These are phyloP conservation scores for Chironomus riparius DNA, from an alignment of 2,888 invertebrate species.

Conservation along the genomic window DNA sequence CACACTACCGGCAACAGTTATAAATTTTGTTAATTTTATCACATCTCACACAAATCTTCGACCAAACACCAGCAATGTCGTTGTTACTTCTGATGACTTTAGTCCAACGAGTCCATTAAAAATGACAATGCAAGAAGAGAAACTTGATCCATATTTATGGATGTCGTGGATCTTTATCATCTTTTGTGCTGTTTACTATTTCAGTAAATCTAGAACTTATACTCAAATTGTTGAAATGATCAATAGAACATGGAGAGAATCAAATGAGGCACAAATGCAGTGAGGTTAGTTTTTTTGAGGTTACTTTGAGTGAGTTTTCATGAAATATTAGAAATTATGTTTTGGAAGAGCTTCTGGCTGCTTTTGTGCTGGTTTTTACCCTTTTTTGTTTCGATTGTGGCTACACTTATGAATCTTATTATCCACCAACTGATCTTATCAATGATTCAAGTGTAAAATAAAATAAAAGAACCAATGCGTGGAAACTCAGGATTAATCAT, in stretches of 20 bases:
- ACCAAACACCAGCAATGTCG: slow-evolving; percentile 49
- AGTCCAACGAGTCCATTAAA: slow-evolving; percentile 70
- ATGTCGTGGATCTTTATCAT: slow-evolving; percentile 80
- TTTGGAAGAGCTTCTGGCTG: too few relatives aligned
- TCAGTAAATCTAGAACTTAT: slow-evolving; percentile 69
- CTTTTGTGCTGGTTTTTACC: too few relatives aligned
- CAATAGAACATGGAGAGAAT: slow-evolving; percentile 80
- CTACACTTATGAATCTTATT: too few relatives aligned
- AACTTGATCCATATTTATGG: slow-evolving; percentile 71
- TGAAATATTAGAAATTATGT: too few relatives aligned
- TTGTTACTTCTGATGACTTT: slow-evolving; percentile 66
- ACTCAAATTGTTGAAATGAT: slow-evolving; percentile 71
- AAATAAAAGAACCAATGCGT: too few relatives aligned
- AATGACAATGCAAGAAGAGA: slow-evolving; percentile 50
- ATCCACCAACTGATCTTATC: too few relatives aligned
- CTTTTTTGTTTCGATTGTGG: too few relatives aligned
- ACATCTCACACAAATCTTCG: slow-evolving; percentile 63
- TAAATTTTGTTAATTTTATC: slow-evolving; percentile 69
- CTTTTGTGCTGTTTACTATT: slow-evolving; percentile 62
- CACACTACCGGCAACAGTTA: slow-evolving; percentile 62
- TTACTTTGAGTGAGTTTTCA: too few relatives aligned
- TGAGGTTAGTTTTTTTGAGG: neutral
- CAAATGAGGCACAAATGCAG: slow-evolving; percentile 49
- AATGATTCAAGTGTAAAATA: too few relatives aligned
- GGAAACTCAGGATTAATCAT: too few relatives aligned